Evolutionary conservation across 53 echinoderm and acorn worm species (phyloP), one percentile per base, ranked within the genome.

Genomic region (Echinometra lucunter): DNA sequence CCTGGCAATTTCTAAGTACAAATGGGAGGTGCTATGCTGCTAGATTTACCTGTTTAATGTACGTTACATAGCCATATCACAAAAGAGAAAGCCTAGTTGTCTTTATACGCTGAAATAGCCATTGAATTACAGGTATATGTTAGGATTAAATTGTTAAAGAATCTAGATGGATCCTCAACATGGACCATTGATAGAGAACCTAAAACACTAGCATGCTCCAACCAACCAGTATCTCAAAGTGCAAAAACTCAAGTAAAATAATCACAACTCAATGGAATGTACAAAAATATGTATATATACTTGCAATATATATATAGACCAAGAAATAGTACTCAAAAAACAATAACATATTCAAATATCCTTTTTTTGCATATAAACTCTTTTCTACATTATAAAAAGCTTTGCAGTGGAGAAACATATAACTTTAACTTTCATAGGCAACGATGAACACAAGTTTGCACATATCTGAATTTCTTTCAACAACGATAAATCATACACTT

Each of bases 271-370:
- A 57, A 89, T 89, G 91, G 91, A 91, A 94, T 83, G 94, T 94
- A 94, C 94, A 94, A 94, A 94, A 94, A 94, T 94, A 94, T 94
- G 57, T 83, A 94, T 75, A 92, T 94, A 83, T 83, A 94, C 94
- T 83, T 83, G 94, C 94, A 94, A 94, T 94, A 94, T 94, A 94
- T 94, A 94, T 94, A 94, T 38, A 92, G 57, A 92, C 49, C 92
- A 92, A 75, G 92, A 35, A 91, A 28, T 92, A 92, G 92, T 92
- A 92, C 92, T 92, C 7, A 28, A 92, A 70, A 92, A 92, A 74
- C 13, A 49, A n/a, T n/a, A 92, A 92, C 66, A 91, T 58, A 60
- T 66, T 92, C 55, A 74, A 92, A 92, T 92, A 78, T 74, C 92
- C 74, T 57, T 74, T n/a, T n/a, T n/a, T 91, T 91, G 91, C 91